Evolutionary conservation across 2,888 invertebrate species (phyloP).

Genomic region (Carcina quercana): DNA sequence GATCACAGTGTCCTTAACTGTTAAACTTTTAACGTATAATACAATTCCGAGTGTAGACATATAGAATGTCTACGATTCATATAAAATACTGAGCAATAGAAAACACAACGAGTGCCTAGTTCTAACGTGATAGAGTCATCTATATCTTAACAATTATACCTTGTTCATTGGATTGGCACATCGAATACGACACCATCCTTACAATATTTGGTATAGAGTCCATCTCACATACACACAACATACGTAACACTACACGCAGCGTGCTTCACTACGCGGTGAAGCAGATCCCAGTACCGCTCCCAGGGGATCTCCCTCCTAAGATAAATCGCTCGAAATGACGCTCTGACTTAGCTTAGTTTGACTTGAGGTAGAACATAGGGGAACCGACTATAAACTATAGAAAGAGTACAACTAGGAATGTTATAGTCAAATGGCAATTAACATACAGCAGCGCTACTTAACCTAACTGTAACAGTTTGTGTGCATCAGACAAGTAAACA

Average conservation of each 20-base stretch:
- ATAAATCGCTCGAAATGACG: constrained; percentile 48
- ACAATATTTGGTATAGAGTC: constrained; percentile 58
- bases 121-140: constrained; percentile 61
- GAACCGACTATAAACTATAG: constrained; percentile 59
- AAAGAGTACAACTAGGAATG: constrained; percentile 68
- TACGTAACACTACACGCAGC: constrained; percentile 12
- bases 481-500: constrained; percentile 38
- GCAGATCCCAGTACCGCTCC: constrained; percentile 18
- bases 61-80: constrained; percentile 47
- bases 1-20: constrained; percentile 73
- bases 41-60: constrained; percentile 64
- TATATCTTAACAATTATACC: constrained; percentile 67
- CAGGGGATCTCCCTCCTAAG: no score
- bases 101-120: constrained; percentile 60
- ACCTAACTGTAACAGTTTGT: constrained; percentile 46
- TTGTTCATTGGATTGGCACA: constrained; percentile 69
- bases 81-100: constrained; percentile 73
- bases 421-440: constrained; percentile 61
- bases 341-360: constrained; percentile 62
- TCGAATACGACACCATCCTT: constrained; percentile 51
- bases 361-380: constrained; percentile 71
- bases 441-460: constrained; percentile 60
- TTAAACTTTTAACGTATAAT: constrained; percentile 70
- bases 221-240: constrained; percentile 20
- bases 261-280: no score